These are phyloP conservation scores for Acleris holmiana DNA, from an alignment of 2,888 invertebrate genomes.

Conservation along the genomic window DNA sequence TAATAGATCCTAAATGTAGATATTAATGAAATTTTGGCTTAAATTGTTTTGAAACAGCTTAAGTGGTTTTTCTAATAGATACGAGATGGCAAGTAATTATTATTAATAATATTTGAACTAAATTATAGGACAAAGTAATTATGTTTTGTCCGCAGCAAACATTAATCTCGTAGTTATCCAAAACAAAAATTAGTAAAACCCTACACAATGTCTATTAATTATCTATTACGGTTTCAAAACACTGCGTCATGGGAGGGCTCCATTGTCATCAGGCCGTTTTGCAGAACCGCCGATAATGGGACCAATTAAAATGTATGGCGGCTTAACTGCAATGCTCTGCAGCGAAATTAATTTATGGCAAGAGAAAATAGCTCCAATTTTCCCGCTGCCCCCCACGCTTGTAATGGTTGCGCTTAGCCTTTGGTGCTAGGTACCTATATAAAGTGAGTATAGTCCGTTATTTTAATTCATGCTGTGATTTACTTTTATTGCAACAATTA, in stretches of 20 bases:
- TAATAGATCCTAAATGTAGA: too few relatives aligned
- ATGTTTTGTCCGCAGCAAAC: background rate
- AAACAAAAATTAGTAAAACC: slow-evolving; percentile 15
- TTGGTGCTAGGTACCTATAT: slow-evolving; percentile 44
- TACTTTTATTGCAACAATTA: background rate
- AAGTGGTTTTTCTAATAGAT: too few relatives aligned
- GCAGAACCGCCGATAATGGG: slow-evolving; percentile 80
- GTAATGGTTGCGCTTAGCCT: slow-evolving; percentile 64
- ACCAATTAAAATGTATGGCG: slow-evolving; percentile 84
- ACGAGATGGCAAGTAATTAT: too few relatives aligned
- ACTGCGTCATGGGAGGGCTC: slow-evolving; percentile 57
- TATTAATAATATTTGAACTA: background rate
- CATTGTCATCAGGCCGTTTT: slow-evolving; percentile 76
- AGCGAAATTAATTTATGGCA: slow-evolving; percentile 82
- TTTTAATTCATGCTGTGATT: background rate
- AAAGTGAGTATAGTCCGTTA: background rate
- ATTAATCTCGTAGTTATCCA: background rate
- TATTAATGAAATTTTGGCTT: too few relatives aligned
- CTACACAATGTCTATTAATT: slow-evolving; percentile 33
- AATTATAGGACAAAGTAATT: background rate
- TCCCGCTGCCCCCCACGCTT: slow-evolving; percentile 51
- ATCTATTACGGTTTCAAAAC: slow-evolving; percentile 48
- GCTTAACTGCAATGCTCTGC: slow-evolving; percentile 81
- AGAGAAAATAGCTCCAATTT: slow-evolving; percentile 74
- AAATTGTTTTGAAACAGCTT: too few relatives aligned